Evolutionary conservation across 2,888 invertebrate species (phyloP).

Genomic region (Standfussiana lucernea): DNA sequence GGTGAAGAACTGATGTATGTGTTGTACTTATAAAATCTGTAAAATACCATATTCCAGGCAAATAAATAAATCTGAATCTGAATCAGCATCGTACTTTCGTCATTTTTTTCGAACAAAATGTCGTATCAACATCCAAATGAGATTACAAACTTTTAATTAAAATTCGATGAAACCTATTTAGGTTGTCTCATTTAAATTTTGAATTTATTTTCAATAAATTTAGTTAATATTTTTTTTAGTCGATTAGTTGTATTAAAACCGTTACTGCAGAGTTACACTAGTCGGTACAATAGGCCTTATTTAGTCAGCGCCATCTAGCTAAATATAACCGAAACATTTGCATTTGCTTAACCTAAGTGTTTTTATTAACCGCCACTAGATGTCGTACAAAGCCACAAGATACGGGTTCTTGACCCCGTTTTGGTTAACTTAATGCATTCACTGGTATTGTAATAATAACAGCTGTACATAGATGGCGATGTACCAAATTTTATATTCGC

Average conservation of each 20-base stretch:
- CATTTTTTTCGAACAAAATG: background rate
- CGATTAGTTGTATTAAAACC: background rate
- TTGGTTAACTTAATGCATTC: background rate
- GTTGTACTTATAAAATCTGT: too few species aligned
- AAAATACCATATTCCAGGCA: too few species aligned
- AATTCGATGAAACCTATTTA: background rate
- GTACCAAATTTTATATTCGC: background rate
- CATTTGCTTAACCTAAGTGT: background rate
- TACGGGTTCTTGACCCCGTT: background rate
- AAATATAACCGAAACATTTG: background rate
- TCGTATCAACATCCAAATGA: background rate
- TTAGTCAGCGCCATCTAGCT: constrained; percentile 4
- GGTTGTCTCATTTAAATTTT: background rate
- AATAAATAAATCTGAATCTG: too few species aligned
- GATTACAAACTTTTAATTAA: background rate
- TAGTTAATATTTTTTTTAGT: background rate
- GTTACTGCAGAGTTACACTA: background rate
- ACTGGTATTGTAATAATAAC: background rate
- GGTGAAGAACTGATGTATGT: too few species aligned
- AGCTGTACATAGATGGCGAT: constrained; percentile 26
- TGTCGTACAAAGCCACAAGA: constrained; percentile 12
- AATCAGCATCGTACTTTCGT: background rate
- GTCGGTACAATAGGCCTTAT: constrained; percentile 19
- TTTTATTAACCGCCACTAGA: constrained; percentile 13
- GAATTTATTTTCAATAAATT: too few species aligned